These are phyloP conservation scores for Hestina assimilis DNA, from an alignment of 1,140 invertebrate species.

Conservation along the genomic window DNA sequence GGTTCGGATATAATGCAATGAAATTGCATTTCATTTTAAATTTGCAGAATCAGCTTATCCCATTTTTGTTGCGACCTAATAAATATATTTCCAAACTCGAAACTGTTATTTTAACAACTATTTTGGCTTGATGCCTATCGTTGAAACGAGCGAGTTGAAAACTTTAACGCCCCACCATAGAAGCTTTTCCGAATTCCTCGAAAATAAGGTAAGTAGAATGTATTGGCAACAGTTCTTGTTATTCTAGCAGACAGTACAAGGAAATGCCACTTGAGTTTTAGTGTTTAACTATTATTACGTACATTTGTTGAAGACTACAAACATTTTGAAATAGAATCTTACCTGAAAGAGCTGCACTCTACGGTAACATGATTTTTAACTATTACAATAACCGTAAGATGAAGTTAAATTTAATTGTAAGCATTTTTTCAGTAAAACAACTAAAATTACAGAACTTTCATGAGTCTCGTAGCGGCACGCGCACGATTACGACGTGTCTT, in stretches of 20 bases:
- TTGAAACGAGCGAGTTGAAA: slow-evolving; percentile 5
- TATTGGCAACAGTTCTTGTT: slow-evolving; percentile 18
- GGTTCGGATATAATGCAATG: too few species aligned
- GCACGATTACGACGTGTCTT: too few species aligned
- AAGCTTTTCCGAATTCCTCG: slow-evolving; percentile 12
- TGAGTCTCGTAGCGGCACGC: too few species aligned
- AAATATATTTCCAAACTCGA: neutral
- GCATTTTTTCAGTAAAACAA: too few species aligned
- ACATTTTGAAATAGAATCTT: slow-evolving; percentile 9
- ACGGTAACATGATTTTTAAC: slow-evolving; percentile 10
- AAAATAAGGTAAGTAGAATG: slow-evolving; percentile 9
- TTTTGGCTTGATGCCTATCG: slow-evolving; percentile 9
- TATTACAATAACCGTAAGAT: neutral
- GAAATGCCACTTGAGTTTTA: slow-evolving; percentile 18
- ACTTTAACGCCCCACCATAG: neutral
- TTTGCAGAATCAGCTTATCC: too few species aligned
- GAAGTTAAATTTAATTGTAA: neutral
- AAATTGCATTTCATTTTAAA: too few species aligned
- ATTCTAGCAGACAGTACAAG: slow-evolving; percentile 4
- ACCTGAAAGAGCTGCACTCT: slow-evolving; percentile 1
- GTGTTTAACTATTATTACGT: slow-evolving; percentile 13
- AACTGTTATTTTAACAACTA: slow-evolving; percentile 8
- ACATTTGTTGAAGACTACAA: neutral
- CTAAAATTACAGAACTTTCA: too few species aligned
- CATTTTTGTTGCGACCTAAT: neutral